Evolutionary conservation across 1,140 invertebrate genomes (phyloP), one percentile per base, ranked within the genome.

Genomic region (Steinernema feltiae): DNA sequence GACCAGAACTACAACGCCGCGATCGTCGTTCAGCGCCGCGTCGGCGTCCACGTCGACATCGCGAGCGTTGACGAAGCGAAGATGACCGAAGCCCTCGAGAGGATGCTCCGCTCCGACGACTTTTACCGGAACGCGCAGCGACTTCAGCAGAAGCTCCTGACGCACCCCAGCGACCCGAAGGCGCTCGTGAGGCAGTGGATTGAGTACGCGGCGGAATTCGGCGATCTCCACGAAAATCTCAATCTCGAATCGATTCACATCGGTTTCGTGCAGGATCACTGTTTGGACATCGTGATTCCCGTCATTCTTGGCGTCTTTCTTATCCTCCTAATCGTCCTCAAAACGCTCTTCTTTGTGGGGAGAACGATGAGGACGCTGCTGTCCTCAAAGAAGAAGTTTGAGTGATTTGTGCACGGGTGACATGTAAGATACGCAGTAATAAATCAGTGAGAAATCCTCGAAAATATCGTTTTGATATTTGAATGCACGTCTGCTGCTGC

Each of bases 1-100:
- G 84, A 85, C 35, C 84, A 85, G 70, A 48, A 53, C 1, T 70
- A 77, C 41, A 83, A 78, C 73, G 77, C 78, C 0, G 69, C 73
- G 12, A 72, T 63, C 53, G 53, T 27, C 7, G 53, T 63, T 15
- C 53, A 63, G 24, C 12, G 53, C 12, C 12, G 24, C 2, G 24
- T 63, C 15, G 53, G 53, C 7, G 53, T 63, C 24, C 24, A n/a
- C 53, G 53, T 63, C 53, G 53, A 63, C 53, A 63, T 63, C 53
- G 12, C 12, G 15, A n/a, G 3, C 12, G 24, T 63, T 7, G 24
- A 7, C 53, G 53, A 15, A 27, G 3, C 12, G 53, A 63, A 63
- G 53, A 27, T 63, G 12, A 27, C 24, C 53, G 53, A 63, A 12
- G 53, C 53, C 24, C 53, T 63, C 24, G 3, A 63, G 12, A 3